These are phyloP conservation scores for Todiramphus saurophagus DNA, from an alignment of 2,113 vertebrate species.

Conservation along the genomic window DNA sequence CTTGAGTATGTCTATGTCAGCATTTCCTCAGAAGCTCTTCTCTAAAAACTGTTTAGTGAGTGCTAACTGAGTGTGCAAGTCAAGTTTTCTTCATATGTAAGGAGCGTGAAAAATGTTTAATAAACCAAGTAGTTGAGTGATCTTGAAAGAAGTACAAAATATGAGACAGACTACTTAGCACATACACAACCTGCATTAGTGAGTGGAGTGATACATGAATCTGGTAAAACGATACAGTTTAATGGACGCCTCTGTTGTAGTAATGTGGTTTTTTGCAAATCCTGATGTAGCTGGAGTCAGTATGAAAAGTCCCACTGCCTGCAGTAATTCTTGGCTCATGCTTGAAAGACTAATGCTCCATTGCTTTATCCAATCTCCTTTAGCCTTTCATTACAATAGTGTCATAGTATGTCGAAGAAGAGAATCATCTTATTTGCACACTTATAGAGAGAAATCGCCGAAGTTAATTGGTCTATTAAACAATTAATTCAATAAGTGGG, in stretches of 20 bases:
- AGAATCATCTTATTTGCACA: conserved; percentile 46
- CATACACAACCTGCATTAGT: background rate
- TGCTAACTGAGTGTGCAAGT: background rate
- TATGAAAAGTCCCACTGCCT: background rate
- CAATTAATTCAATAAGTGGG: conserved; percentile 52
- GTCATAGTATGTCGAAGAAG: conserved; percentile 40
- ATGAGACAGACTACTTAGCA: background rate
- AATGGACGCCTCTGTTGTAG: background rate
- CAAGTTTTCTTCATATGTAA: background rate
- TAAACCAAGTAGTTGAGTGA: background rate
- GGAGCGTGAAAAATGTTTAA: background rate
- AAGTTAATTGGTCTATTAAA: conserved; percentile 66
- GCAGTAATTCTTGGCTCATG: background rate
- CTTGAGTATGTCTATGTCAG: background rate
- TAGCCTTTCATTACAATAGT: conserved; percentile 6
- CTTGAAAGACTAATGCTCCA: background rate
- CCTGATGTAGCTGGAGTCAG: background rate
- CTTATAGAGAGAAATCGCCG: conserved; percentile 31
- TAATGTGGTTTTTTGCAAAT: conserved; percentile 45
- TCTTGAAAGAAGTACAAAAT: background rate
- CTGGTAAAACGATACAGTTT: conserved; percentile 2
- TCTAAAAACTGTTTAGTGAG: background rate
- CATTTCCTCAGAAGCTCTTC: background rate
- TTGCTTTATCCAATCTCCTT: conserved; percentile 9
- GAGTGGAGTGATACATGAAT: background rate